phyloP scores from a whole-genome alignment of 2,113 vertebrate genomes.

The Montifringilla adamsi region DNA sequence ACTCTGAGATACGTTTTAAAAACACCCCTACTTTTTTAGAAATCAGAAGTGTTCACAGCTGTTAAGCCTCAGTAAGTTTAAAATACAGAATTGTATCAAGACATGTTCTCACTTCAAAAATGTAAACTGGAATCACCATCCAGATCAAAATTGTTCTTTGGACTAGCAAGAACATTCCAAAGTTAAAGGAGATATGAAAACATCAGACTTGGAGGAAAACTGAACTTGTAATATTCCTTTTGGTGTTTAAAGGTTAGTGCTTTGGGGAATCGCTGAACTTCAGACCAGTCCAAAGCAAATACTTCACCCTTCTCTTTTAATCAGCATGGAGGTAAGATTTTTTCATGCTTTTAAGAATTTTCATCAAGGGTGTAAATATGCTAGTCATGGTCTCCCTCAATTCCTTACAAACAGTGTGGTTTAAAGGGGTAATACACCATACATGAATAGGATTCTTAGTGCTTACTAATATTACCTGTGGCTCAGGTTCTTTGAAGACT shows the following conservation, averaged over 20 bases:
- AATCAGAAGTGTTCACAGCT: not conserved
- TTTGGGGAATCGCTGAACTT: rapidly evolving
- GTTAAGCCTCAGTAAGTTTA: not conserved
- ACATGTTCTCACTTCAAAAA: not conserved
- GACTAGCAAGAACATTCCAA: not conserved
- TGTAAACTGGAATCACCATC: not conserved
- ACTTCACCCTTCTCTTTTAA: not conserved
- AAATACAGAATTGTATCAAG: not conserved
- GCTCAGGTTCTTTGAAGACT: not conserved
- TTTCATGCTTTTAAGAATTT: not conserved
- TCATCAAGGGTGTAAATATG: not conserved
- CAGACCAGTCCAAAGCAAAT: not conserved
- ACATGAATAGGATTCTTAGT: not conserved
- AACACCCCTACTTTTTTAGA: not conserved
- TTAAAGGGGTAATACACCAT: not conserved
- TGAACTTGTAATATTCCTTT: not conserved
- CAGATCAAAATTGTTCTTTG: not conserved
- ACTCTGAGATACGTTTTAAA: not conserved
- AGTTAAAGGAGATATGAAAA: not conserved
- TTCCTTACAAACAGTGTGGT: not conserved
- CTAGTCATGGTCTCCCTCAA: not conserved
- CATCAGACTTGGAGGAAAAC: not conserved
- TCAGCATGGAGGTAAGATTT: not conserved
- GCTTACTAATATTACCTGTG: not conserved
- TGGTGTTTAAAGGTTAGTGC: not conserved